Evolutionary conservation across 37 sponge, comb jelly and placozoan genomes (phyloP).

Genomic region (Hexactinellida sp.): DNA sequence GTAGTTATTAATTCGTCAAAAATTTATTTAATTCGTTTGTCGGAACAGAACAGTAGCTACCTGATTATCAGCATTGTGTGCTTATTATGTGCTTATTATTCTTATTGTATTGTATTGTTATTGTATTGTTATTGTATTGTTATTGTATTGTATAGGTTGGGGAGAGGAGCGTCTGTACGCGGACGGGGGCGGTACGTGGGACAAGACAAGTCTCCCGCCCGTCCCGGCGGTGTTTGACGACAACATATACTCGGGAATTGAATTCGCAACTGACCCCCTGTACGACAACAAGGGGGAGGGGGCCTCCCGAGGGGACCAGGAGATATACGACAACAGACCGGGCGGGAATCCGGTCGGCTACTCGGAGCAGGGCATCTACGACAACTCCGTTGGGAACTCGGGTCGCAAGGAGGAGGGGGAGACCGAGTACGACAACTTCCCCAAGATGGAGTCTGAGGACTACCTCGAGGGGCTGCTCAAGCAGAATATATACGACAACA

Average conservation of each 20-base stretch:
- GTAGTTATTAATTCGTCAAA: no score
- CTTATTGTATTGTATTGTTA: no score
- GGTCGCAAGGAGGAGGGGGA: neutral
- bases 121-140: no score
- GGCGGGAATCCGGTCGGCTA: neutral
- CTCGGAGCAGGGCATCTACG: neutral
- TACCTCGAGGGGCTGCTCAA: neutral
- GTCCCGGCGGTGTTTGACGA: neutral
- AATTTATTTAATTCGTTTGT: no score
- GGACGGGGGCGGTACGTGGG: neutral
- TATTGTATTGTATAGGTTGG: no score
- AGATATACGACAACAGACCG: neutral
- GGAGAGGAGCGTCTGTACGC: neutral
- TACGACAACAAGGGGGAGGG: neutral
- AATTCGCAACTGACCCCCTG: neutral
- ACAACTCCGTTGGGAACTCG: neutral
- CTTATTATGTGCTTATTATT: no score
- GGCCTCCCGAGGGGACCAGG: neutral
- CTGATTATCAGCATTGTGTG: no score
- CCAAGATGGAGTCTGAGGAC: neutral
- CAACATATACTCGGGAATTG: neutral
- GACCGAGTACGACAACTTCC: neutral
- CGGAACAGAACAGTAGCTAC: no score
- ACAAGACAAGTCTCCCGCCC: neutral
- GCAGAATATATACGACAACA: neutral